Base-by-base conservation (phyloP, 2,888 invertebrate species). In the Andricus curvator region DNA sequence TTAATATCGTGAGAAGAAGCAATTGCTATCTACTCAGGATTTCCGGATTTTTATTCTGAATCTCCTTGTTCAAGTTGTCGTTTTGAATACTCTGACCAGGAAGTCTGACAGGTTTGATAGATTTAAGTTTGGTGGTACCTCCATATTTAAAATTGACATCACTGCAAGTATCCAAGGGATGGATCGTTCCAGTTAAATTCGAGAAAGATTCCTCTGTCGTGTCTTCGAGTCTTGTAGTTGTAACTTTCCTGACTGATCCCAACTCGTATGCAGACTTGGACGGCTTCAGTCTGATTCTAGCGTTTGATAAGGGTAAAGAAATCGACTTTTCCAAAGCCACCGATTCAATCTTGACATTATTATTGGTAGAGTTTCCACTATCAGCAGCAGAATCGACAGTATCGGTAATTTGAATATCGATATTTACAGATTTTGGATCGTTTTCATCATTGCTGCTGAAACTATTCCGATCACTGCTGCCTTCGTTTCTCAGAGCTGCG, bases 101-200 rank as follows among this genome's bases (percentile, higher is more conserved):
- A 8, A 74, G 77, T 22, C 91, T 87, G 33, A 93, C 86, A 17
- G 96, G 95, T 83, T 95, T 94, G 41, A 97, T 95, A 78, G 96
- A 96, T 90, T 97, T 97, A 82, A 97, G 92, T 90, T 97, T 96
- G 0, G 96, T 96, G 1, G 96, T 96, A 9, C 97, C 97, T 87
- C 96, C 96, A 89, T 96, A 97, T 84, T 96, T 96, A 68, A 97
- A 96, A 88, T 96, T 96, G 0, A 97, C 96, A 89, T 97, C 97
- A 81, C 92, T 92, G 80, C 96, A 95, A 88, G 96, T 96, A 85
- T 97, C 96, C 5, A 97, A 89, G 0, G 97, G 97, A 93, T 97
- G 97, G 41, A 93, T 86, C 0, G 91, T 90, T 4, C 92, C 91
- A 8, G 86, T 86, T 15, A 91, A 70, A 84, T 88, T 91, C 76